phyloP scores from a whole-genome alignment of 2,113 vertebrate genomes.

The Cyrtonyx montezumae region DNA sequence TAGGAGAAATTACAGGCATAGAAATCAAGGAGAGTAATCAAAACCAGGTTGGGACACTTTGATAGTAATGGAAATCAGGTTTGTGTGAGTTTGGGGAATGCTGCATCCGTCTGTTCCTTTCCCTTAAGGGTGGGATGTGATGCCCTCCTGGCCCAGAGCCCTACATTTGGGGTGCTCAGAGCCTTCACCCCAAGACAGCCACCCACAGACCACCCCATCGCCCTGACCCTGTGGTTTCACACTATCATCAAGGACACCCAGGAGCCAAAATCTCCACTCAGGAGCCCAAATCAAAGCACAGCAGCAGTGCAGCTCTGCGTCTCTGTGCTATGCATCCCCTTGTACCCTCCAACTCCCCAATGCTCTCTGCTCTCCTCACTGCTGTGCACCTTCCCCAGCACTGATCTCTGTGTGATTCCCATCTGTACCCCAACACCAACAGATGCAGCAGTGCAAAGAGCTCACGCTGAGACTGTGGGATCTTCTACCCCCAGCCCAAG shows the following conservation, averaged over 20 bases:
- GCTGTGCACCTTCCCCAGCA: rapidly evolving
- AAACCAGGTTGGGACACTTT: slow-evolving; percentile 42
- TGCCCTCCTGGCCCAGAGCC: not conserved
- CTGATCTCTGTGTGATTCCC: not conserved
- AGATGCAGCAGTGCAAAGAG: rapidly evolving
- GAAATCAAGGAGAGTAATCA: slow-evolving; percentile 1
- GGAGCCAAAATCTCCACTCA: not conserved
- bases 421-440: rapidly evolving
- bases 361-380: not conserved
- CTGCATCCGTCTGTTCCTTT: not conserved
- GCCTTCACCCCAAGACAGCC: not conserved
- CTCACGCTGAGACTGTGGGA: not conserved
- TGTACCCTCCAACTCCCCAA: rapidly evolving
- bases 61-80: slow-evolving; percentile 17
- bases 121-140: too few species aligned
- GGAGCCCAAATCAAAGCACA: not conserved
- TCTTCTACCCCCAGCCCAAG: not conserved
- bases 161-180: not conserved
- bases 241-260: not conserved
- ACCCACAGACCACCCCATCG: not conserved
- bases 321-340: rapidly evolving
- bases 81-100: not conserved
- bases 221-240: not conserved
- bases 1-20: slow-evolving; percentile 28
- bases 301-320: rapidly evolving